Conservation (phyloP, 2,113 vertebrate species). For the Misgurnus anguillicaudatus region DNA sequence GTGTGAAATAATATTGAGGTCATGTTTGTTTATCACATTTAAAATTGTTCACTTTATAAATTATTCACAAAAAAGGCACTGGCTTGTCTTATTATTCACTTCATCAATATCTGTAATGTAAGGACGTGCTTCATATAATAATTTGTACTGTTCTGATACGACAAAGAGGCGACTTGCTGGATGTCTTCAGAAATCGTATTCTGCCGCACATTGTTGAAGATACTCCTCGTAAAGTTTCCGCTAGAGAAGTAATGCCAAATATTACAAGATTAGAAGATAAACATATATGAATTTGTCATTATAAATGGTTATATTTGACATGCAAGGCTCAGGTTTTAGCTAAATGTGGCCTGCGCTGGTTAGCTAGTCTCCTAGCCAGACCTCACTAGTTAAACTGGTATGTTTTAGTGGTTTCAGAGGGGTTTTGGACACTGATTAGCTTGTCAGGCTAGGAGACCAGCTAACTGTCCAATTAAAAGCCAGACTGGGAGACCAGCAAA, state of each 20-base stretch:
- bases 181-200: constrained; percentile 71
- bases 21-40: constrained; percentile 43
- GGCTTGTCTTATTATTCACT: neutral
- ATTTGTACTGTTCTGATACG: neutral
- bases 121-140: neutral
- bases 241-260: constrained; percentile 55
- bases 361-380: no score
- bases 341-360: no score
- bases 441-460: no score
- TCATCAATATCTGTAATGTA: neutral
- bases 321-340: neutral
- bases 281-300: neutral
- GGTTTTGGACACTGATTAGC: no score
- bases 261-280: neutral
- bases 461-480: no score
- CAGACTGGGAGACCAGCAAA: no score
- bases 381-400: no score
- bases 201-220: constrained; percentile 75
- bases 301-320: neutral
- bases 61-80: constrained; percentile 52
- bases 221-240: constrained; percentile 75
- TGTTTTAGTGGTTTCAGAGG: no score
- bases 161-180: neutral
- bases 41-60: neutral
- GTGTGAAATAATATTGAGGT: constrained; percentile 38